Base-by-base conservation (phyloP, 2,888 invertebrate species). In the Geophilus truncorum region DNA sequence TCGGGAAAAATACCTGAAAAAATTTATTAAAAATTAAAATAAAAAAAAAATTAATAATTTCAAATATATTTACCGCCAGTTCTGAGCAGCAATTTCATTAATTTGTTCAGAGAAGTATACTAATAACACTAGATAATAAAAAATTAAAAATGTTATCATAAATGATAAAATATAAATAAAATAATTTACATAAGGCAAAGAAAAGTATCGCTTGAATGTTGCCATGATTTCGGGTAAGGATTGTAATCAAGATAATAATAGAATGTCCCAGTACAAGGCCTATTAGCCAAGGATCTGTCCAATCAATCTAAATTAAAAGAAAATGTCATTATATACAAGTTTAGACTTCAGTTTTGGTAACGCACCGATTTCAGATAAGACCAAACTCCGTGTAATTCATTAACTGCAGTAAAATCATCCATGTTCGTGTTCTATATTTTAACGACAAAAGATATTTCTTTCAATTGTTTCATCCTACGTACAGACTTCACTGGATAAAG, bases 61-160 rank as follows among this genome's bases (percentile, higher is more conserved):
- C n/a, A n/a, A n/a, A n/a, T n/a, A n/a, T n/a, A n/a, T n/a, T 86
- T 85, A 90, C 90, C 87, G 91, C 95, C 95, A 96, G 87, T 96
- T 93, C 83, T 90, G 90, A 0, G 96, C 94, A 2, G 95, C 96
- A 83, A 94, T 90, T 89, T 94, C 93, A 86, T 97, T 97, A 84
- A 97, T 93, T 84, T 91, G 93, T 88, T 96, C 96, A 25, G 96
- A 94, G 86, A 94, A 95, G 86, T 94, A 96, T 15, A 96, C 96
- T 82, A 95, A 87, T 57, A 93, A 88, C 85, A 96, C 95, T 96
- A 89, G 82, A 91, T 92, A 83, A 86, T 84, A 84, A 81, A 76
- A 78, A 6, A 23, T 32, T 75, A 5, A 75, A 81, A 78, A 80
- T 70, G 80, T 80, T 36, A 45, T 12, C 18, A 18, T 10, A 18